Evolutionary conservation across 2,888 invertebrate genomes (phyloP), one percentile per base, ranked within the genome.

Genomic region (Dynastes hyllus): DNA sequence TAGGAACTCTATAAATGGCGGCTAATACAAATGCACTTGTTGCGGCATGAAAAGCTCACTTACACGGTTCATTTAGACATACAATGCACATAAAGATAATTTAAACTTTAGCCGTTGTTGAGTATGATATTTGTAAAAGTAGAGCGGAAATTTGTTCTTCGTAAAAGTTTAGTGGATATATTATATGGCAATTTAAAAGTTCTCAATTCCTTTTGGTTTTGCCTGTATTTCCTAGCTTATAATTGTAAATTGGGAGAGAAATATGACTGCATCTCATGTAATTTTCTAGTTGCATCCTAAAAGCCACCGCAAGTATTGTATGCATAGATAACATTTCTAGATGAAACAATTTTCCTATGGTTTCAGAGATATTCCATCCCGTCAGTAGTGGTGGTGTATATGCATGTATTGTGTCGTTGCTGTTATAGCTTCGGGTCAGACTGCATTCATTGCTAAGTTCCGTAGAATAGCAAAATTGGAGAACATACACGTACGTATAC

Each of bases 341-440:
- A 67, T 67, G 45, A 67, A 67, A 67, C 66, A 40, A 67, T 67
- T 67, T 40, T 67, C 40, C 45, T 22, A 67, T 67, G 22, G 16
- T 16, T 45, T 40, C 45, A n/a, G 66, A 40, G 66, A 45, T 45
- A 45, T 22, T 67, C 45, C 4, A 22, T 58, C 55, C 3, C 22
- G 16, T 58, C 4, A 22, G 55, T 22, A 58, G 8, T 45, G 11
- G 22, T 22, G 6, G 8, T 45, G 45, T 45, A 45, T 45, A 2
- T 58, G 22, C 22, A 58, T 58, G 55, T 58, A 8, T 58, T 58
- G 55, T 58, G 22, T 11, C 45, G 45, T 55, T 55, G 55, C 55
- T 16, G 13, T 58, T 58, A 58, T 58, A 67, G 45, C 45, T 67
- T 2, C 40, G 9, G 66, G 66, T 67, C 40, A 67, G 16, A 67